Base-by-base conservation (phyloP, 2,113 vertebrate genomes). In the Tragelaphus scriptus region DNA sequence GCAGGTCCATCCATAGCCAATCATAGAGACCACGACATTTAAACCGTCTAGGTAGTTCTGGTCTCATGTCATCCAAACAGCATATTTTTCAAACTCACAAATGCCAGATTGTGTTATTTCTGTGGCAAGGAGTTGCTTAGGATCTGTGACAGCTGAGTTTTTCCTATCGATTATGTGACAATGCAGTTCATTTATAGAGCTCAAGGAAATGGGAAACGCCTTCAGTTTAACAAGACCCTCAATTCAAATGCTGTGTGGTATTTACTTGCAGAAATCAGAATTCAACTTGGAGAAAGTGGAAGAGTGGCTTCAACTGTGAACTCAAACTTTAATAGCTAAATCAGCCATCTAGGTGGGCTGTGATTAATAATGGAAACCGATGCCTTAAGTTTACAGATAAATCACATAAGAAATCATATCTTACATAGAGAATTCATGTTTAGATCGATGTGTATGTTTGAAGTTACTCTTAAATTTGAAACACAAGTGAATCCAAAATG, bases 111-210 rank as follows among this genome's bases (percentile, higher is more conserved):
- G 40, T 96, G 98, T 99, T 99, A 99, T 92, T 98, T 98, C 99
- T 98, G 94, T 93, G 97, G 98, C 98, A 82, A 90, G 68, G 58
- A 98, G 98, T 98, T 94, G 98, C 98, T 99, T 98, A 98, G 98
- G 98, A 99, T 99, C 99, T 97, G 98, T 99, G 99, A 99, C 99
- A 99, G 99, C 99, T 99, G 99, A 99, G 98, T 98, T 98, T 98
- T 99, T 99, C 98, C 97, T 98, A 99, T 99, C 98, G 99, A 99
- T 99, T 99, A 99, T 99, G 97, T 99, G 99, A 99, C 99, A 99
- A 84, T 95, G 97, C 85, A 95, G 98, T 99, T 99, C 99, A 99
- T 99, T 99, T 98, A 98, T 88, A 97, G 98, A 92, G 93, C 98
- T 98, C 94, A 95, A 96, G 97, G 96, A 97, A 98, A 98, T 89